phyloP scores from a whole-genome alignment of 30 jellyfish, hydroid and myxozoan genomes.

The Aurelia aurita region DNA sequence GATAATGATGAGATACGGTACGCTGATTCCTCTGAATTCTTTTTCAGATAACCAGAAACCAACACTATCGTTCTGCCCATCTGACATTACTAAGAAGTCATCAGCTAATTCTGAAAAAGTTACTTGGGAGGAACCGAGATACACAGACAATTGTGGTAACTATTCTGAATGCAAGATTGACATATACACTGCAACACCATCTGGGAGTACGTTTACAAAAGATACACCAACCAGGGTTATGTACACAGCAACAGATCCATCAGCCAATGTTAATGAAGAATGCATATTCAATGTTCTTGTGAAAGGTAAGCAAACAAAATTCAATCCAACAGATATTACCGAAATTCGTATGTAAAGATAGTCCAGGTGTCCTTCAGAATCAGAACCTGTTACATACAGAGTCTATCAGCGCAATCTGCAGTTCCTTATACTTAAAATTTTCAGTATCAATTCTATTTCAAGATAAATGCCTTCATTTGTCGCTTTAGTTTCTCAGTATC shows the following conservation, averaged over 20 bases:
- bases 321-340: too few relatives aligned
- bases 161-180: constrained; percentile 68
- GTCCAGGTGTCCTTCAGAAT: too few relatives aligned
- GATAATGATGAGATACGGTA: too few relatives aligned
- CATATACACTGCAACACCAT: constrained; percentile 26
- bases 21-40: too few relatives aligned
- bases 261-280: constrained; percentile 75
- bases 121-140: constrained; percentile 70
- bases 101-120: constrained; percentile 28
- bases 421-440: too few relatives aligned
- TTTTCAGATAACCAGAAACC: constrained; percentile 78
- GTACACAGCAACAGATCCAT: constrained; percentile 85
- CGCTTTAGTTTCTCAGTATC: too few relatives aligned
- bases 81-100: constrained; percentile 44
- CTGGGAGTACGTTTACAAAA: constrained; percentile 9
- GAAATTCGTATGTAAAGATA: too few relatives aligned
- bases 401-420: too few relatives aligned
- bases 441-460: too few relatives aligned
- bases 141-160: constrained; percentile 87
- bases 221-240: constrained; percentile 32
- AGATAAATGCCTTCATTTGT: too few relatives aligned
- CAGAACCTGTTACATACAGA: too few relatives aligned
- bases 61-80: constrained; percentile 63
- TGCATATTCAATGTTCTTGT: constrained; percentile 78
- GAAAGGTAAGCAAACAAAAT: constrained; percentile 50